phyloP scores from a whole-genome alignment of 2,797 vertebrate species.

The Gymnodraco acuticeps region DNA sequence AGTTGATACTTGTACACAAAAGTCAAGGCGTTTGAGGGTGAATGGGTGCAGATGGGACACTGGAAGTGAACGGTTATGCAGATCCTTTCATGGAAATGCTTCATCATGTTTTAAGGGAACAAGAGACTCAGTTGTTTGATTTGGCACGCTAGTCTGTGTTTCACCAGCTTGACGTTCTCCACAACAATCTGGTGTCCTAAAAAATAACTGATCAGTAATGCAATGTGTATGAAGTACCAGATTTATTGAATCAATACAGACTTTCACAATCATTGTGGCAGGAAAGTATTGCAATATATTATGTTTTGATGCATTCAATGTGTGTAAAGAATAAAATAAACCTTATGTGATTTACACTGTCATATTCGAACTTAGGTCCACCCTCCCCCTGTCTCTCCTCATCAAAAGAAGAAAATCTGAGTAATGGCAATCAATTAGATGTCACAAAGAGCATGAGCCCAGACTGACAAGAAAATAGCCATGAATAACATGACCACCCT shows the following conservation, averaged over 20 bases:
- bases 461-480: slow-evolving; percentile 85
- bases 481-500: slow-evolving; percentile 83
- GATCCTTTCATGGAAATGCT: slow-evolving; percentile 65
- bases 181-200: slow-evolving; percentile 30
- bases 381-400: slow-evolving; percentile 64
- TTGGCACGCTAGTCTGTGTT: slow-evolving; percentile 40
- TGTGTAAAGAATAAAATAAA: slow-evolving; percentile 55
- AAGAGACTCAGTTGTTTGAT: slow-evolving; percentile 37
- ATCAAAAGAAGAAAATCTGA: slow-evolving; percentile 64
- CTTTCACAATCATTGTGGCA: slow-evolving; percentile 43
- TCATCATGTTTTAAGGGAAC: slow-evolving; percentile 59
- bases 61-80: slow-evolving; percentile 67
- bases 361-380: slow-evolving; percentile 70
- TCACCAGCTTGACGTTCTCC: slow-evolving; percentile 26
- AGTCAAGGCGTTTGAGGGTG: slow-evolving; percentile 68
- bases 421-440: slow-evolving; percentile 79
- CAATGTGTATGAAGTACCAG: slow-evolving; percentile 37
- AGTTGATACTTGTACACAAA: slow-evolving; percentile 78
- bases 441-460: slow-evolving; percentile 70
- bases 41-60: slow-evolving; percentile 77
- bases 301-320: slow-evolving; percentile 53
- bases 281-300: slow-evolving; percentile 35
- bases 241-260: slow-evolving; percentile 60
- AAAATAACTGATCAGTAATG: slow-evolving; percentile 24
- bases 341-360: slow-evolving; percentile 58